Evolutionary conservation across 92 coral and sea anemone species (phyloP).

Genomic region (Diadumene lineata): DNA sequence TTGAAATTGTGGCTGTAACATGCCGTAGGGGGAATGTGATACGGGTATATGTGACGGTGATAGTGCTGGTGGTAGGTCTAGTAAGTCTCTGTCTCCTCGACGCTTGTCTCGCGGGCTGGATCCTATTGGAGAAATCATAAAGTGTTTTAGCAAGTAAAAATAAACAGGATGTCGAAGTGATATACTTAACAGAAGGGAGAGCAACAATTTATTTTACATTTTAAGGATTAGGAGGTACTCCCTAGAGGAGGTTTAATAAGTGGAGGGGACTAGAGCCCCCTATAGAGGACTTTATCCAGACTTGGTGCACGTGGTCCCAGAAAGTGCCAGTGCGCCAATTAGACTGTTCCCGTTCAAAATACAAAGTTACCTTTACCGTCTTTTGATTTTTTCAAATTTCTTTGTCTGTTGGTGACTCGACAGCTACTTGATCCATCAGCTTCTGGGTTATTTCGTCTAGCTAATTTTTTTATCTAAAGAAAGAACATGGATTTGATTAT

Average conservation of each 20-base stretch:
- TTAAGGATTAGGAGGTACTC: too few relatives aligned
- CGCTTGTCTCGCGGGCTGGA: constrained; percentile 86
- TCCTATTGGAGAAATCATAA: constrained; percentile 48
- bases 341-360: too few relatives aligned
- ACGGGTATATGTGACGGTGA: constrained; percentile 87
- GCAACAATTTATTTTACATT: too few relatives aligned
- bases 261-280: too few relatives aligned
- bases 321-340: too few relatives aligned
- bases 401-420: constrained; percentile 95
- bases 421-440: constrained; percentile 98
- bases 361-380: constrained; percentile 86
- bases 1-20: constrained; percentile 84
- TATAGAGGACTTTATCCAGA: too few relatives aligned
- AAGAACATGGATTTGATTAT: not conserved
- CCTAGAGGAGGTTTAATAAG: too few relatives aligned
- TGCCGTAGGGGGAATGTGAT: constrained; percentile 88
- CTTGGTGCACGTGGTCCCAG: too few relatives aligned
- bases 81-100: constrained; percentile 67
- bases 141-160: too few relatives aligned
- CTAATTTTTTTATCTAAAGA: constrained; percentile 90
- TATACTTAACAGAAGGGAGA: too few relatives aligned
- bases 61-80: constrained; percentile 67
- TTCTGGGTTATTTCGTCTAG: constrained; percentile 96
- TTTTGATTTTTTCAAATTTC: constrained; percentile 92
- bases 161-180: too few relatives aligned